Evolutionary conservation across 2,888 invertebrate genomes (phyloP), one percentile per base, ranked within the genome.

Genomic region (Pilophorus perplexus): DNA sequence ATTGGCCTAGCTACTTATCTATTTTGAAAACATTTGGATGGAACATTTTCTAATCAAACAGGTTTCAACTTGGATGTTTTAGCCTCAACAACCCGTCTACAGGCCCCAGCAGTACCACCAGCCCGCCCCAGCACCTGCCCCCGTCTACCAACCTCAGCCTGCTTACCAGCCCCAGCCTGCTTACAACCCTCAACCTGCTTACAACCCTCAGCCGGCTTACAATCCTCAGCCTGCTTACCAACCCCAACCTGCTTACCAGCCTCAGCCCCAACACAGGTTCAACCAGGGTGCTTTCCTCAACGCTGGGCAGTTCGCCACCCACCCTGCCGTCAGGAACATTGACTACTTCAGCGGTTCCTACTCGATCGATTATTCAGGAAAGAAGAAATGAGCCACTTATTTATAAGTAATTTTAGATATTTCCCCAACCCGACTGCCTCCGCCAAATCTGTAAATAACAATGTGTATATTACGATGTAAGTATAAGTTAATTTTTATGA

Each of bases 301-400:
- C 64, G 70, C 70, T 37, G 67, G 68, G 20, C 71, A 71, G 55
- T 85, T 83, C 74, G 74, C 79, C 59, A 85, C 86, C 16, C 88
- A 89, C 76, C 88, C 89, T 0, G 85, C 88, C 0, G 82, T 84
- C 70, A 69, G 64, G 48, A 89, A 87, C 74, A 82, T 88, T 69
- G 86, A 90, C 74, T 83, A 88, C 44, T 83, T 79, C 75, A 83
- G 85, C 67, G 90, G 89, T 16, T 90, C 90, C 3, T 91, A 91
- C 77, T 83, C 86, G 70, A 85, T 90, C 46, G 69, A 69, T 71
- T 85, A 86, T 74, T 90, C 89, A 75, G 84, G 83, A 73, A 84
- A 81, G 81, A 74, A 66, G 55, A 57, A 67, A 38, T 64, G 37
- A 44, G 5, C 20, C 18, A 3, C 38, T 25, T 52, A 52, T n/a